phyloP scores from a whole-genome alignment of 2,888 invertebrate species.

The Erannis defoliaria region DNA sequence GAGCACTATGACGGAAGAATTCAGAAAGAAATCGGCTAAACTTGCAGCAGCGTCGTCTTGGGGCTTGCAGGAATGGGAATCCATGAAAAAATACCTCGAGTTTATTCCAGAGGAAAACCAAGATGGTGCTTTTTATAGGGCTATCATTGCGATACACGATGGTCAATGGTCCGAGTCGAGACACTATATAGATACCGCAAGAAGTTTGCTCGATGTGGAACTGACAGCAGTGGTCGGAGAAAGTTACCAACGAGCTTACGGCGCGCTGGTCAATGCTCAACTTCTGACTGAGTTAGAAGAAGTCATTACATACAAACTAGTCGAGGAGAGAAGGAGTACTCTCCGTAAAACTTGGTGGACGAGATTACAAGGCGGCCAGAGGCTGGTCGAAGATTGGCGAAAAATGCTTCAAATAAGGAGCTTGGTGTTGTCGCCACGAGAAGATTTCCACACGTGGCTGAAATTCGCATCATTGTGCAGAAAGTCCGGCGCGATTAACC shows the following conservation, averaged over 20 bases:
- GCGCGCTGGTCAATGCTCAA: constrained; percentile 98
- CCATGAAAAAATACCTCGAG: constrained; percentile 96
- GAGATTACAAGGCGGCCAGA: constrained; percentile 96
- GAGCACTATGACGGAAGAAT: constrained; percentile 80
- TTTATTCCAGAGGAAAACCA: constrained; percentile 96
- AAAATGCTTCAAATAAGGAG: constrained; percentile 98
- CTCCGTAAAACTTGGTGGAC: constrained; percentile 97
- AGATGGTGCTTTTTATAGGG: constrained; percentile 98
- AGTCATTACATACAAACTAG: constrained; percentile 97
- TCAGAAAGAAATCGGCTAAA: constrained; percentile 90
- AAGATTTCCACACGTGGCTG: constrained; percentile 98
- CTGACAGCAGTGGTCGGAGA: constrained; percentile 98
- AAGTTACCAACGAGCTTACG: constrained; percentile 97
- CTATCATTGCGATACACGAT: constrained; percentile 95
- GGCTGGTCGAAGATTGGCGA: constrained; percentile 99
- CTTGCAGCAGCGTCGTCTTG: constrained; percentile 98
- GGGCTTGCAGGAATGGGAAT: constrained; percentile 97
- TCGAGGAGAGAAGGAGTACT: constrained; percentile 95
- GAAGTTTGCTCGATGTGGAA: constrained; percentile 97
- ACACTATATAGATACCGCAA: constrained; percentile 95
- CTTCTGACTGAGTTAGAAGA: constrained; percentile 99
- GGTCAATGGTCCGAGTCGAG: constrained; percentile 90
- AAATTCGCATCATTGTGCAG: constrained; percentile 99
- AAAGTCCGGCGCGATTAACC: constrained; percentile 94
- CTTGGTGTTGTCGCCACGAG: constrained; percentile 95